Percentiles rank a stretch among this genome's conserved stretches.
Evolutionary conservation across 2,888 invertebrate genomes (phyloP).

Genomic region (Dysmachus trigonus): DNA sequence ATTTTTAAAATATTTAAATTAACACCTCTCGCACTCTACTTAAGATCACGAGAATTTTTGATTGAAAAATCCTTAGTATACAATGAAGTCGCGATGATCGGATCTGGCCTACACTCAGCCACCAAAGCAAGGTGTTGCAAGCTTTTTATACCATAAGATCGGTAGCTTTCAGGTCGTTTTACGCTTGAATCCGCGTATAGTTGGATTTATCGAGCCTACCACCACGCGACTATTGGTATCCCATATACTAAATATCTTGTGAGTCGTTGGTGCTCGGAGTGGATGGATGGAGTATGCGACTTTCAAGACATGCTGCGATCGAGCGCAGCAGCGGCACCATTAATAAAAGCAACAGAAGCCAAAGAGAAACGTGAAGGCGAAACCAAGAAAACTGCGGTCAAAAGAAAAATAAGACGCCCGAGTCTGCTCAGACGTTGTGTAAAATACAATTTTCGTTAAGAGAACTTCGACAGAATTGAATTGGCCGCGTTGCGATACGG

Average conservation of each 20-base stretch:
- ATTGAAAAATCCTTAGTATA: not conserved
- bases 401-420: not conserved
- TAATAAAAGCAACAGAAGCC: slow-evolving; percentile 3
- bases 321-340: slow-evolving; percentile 2
- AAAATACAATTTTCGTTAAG: slow-evolving; percentile 46
- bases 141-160: not conserved
- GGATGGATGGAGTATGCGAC: slow-evolving; percentile 29
- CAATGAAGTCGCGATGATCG: not conserved
- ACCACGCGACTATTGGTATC: not conserved
- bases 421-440: slow-evolving; percentile 43
- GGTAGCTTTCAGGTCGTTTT: not conserved
- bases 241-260: not conserved
- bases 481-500: slow-evolving; percentile 51
- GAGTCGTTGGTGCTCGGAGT: not conserved
- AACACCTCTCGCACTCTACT: not conserved
- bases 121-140: not conserved
- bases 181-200: not conserved
- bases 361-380: slow-evolving; percentile 9
- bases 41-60: not conserved
- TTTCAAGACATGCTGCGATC: slow-evolving; percentile 17
- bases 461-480: slow-evolving; percentile 50
- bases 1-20: not conserved
- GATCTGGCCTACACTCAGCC: not conserved
- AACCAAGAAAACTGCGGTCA: slow-evolving; percentile 14
- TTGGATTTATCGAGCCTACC: not conserved